Conservation (phyloP, 2,888 invertebrate genomes). For the Ypsolopha scabrella region DNA sequence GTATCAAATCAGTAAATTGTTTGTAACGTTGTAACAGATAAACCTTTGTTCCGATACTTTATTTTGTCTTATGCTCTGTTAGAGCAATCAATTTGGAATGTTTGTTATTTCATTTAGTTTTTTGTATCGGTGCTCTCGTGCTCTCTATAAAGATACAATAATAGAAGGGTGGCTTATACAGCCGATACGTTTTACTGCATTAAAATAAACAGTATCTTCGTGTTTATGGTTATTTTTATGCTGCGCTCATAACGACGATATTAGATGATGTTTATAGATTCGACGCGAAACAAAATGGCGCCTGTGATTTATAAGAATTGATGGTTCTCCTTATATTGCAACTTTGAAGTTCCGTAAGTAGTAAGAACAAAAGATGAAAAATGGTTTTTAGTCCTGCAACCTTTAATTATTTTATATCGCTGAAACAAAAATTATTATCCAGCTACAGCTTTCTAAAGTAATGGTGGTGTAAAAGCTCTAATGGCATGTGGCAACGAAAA, state of each 20-base stretch:
- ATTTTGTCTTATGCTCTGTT: slow-evolving; percentile 13
- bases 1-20: background rate
- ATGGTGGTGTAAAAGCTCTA: slow-evolving; percentile 4
- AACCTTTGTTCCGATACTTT: background rate
- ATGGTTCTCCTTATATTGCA: background rate
- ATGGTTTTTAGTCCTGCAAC: background rate
- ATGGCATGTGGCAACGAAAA: slow-evolving; percentile 6
- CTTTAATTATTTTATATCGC: background rate
- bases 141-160: slow-evolving; percentile 9
- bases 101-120: slow-evolving; percentile 14
- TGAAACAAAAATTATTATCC: too few species aligned
- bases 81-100: slow-evolving; percentile 18
- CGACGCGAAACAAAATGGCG: slow-evolving; percentile 1
- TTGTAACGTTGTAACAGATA: background rate
- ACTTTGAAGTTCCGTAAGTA: background rate
- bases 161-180: slow-evolving; percentile 5
- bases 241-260: slow-evolving; percentile 6
- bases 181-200: slow-evolving; percentile 8
- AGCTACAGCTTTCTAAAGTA: background rate
- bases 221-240: slow-evolving; percentile 10
- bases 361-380: background rate
- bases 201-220: slow-evolving; percentile 9
- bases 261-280: slow-evolving; percentile 4
- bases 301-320: background rate
- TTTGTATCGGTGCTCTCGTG: slow-evolving; percentile 13